Evolutionary conservation across 2,797 vertebrate species (phyloP).

Genomic region (Sitta carolinensis): DNA sequence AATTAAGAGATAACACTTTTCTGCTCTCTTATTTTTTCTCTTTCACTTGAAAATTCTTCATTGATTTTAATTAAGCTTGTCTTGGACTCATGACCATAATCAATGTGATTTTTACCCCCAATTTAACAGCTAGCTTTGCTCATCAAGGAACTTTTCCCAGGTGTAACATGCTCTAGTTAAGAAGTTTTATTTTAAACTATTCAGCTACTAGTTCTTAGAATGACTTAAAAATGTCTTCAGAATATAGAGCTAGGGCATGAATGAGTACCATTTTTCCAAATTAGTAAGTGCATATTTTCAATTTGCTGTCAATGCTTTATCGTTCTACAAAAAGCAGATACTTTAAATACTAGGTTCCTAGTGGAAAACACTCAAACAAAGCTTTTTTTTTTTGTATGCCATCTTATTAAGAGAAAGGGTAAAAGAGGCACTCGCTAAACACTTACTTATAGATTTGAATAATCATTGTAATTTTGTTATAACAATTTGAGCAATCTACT

Average conservation of each 20-base stretch:
- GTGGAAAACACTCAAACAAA: neutral
- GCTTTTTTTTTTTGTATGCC: neutral
- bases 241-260: neutral
- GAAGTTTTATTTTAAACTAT: neutral
- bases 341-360: neutral
- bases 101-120: neutral
- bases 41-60: slow-evolving; percentile 28
- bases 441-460: neutral
- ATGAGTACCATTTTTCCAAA: neutral
- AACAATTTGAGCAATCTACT: neutral
- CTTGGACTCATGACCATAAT: slow-evolving; percentile 47
- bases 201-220: neutral
- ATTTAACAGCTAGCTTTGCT: slow-evolving; percentile 34
- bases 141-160: slow-evolving; percentile 39
- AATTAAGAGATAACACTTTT: slow-evolving; percentile 25
- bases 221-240: neutral
- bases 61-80: slow-evolving; percentile 59
- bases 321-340: neutral
- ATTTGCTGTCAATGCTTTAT: neutral
- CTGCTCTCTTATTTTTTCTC: neutral
- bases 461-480: neutral
- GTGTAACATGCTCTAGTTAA: slow-evolving; percentile 9
- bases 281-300: neutral
- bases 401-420: neutral
- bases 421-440: neutral